These are phyloP conservation scores for Theodoxus fluviatilis DNA, from an alignment of 2,888 invertebrate species.

Conservation along the genomic window DNA sequence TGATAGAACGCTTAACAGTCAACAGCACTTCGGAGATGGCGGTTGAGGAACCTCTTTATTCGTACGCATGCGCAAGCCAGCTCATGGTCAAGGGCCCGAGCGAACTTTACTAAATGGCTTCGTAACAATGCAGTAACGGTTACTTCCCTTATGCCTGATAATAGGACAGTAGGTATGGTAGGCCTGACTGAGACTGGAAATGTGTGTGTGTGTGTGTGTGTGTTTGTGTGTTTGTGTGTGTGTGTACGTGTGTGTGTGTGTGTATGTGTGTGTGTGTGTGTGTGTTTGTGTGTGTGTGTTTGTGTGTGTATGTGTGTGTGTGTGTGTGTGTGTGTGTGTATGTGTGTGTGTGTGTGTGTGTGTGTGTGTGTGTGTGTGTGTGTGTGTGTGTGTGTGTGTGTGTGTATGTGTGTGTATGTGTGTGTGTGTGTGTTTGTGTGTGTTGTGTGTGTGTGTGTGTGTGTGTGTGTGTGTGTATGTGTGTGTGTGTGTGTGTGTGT, in stretches of 20 bases:
- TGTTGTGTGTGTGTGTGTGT: background rate
- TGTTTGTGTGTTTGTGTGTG: background rate
- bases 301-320: background rate
- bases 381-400: background rate
- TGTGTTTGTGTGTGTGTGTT: conserved; percentile 5
- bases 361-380: background rate
- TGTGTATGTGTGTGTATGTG: background rate
- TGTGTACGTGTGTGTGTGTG: background rate
- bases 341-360: background rate
- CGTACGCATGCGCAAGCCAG: too few relatives aligned
- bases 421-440: background rate
- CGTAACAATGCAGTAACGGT: too few relatives aligned
- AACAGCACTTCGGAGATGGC: too few relatives aligned
- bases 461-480: background rate
- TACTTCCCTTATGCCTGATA: too few relatives aligned
- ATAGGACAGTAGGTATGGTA: conserved; percentile 8
- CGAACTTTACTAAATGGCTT: too few relatives aligned
- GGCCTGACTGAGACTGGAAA: background rate
- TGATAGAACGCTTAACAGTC: too few relatives aligned
- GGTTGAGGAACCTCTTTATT: too few relatives aligned
- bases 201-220: background rate
- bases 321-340: background rate
- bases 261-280: background rate
- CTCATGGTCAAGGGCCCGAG: too few relatives aligned
- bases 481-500: background rate